Evolutionary conservation across 2,888 invertebrate species (phyloP), one percentile per base, ranked within the genome.

Genomic region (Tenthredo notha): DNA sequence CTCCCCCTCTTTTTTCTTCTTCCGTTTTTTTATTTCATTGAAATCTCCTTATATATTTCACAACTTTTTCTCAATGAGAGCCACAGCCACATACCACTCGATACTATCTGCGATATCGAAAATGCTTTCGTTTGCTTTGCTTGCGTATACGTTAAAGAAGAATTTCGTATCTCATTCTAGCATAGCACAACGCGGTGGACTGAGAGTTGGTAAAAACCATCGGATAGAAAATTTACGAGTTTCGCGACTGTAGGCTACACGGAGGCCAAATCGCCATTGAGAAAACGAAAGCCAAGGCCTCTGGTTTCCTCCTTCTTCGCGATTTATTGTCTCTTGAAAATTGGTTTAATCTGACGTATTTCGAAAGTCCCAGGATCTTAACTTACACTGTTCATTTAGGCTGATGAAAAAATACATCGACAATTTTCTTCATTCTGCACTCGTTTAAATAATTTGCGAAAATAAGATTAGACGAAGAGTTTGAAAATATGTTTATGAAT

Each of bases 331-430:
- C 78, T 84, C 54, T n/a, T 74, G 72, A 85, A 87, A 86, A 88
- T 87, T 86, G 50, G 86, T 87, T 88, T 89, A 89, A 89, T 87
- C 88, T 80, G 85, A 88, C 88, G 87, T 88, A 89, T 88, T 88
- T 87, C 33, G 87, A 87, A 54, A 54, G 54, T 54, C n/a, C 7
- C 54, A 54, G n/a, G n/a, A 85, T 87, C 87, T 6, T n/a, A n/a
- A 7, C 6, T n/a, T 54, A n/a, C 7, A n/a, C 54, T 6, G 54
- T n/a, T 6, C 54, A 54, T n/a, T n/a, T 37, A 54, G 54, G 7
- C 54, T 7, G 54, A 6, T 54, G 54, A 54, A 7, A 54, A n/a
- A n/a, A 50, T 37, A 54, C 54, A n/a, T 54, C 54, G 54, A 5
- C 54, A 54, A 54, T 54, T n/a, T 54, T 6, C 18, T 7, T 54